Percentiles rank a stretch among this genome's conserved stretches.
phyloP scores from a whole-genome alignment of 2,113 vertebrate genomes.

The Gyps fulvus region DNA sequence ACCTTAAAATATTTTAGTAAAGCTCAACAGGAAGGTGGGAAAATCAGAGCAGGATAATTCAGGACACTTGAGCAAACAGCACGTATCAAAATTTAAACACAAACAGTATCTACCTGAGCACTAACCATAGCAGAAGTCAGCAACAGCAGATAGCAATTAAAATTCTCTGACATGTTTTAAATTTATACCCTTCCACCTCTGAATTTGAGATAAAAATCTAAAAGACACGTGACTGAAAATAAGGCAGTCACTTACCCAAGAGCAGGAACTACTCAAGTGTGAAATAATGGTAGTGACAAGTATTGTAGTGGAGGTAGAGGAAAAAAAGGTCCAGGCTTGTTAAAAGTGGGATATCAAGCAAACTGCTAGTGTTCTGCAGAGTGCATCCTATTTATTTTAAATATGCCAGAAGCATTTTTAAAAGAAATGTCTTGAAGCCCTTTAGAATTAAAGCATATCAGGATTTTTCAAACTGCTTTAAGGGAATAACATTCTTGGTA shows the following conservation, averaged over 20 bases:
- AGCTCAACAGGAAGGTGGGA: background rate
- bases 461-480: background rate
- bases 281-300: background rate
- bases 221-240: background rate
- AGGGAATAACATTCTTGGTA: background rate
- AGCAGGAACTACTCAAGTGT: background rate
- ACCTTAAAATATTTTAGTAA: background rate
- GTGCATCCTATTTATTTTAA: background rate
- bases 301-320: background rate
- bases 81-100: background rate
- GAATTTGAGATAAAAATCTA: background rate
- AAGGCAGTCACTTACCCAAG: background rate
- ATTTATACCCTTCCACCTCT: background rate
- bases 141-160: background rate
- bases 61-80: background rate
- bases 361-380: background rate
- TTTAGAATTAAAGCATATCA: background rate
- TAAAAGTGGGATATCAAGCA: background rate
- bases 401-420: background rate
- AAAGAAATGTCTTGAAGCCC: background rate
- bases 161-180: background rate
- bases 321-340: background rate
- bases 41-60: background rate
- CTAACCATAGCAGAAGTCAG: background rate
- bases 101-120: background rate